Evolutionary conservation across 2,888 invertebrate genomes (phyloP).

Genomic region (Aphodius sticticus): DNA sequence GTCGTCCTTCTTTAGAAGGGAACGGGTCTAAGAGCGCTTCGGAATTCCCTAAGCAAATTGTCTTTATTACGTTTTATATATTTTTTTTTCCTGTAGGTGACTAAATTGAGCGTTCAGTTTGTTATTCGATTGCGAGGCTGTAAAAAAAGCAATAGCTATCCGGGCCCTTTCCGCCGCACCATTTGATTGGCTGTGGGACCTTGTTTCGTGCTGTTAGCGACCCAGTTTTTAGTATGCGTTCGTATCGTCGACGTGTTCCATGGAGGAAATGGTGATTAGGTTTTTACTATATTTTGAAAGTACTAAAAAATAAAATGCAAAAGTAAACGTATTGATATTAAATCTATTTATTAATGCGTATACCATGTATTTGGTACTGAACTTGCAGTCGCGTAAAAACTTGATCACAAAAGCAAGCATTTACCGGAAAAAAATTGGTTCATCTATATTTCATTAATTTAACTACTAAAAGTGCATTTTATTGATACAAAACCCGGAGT

Average conservation of each 20-base stretch:
- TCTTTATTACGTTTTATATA: constrained; percentile 15
- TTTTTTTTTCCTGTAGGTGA: constrained; percentile 17
- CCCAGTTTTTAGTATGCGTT: neutral
- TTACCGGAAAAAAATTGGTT: no score
- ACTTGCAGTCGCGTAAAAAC: no score
- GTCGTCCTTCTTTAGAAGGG: neutral
- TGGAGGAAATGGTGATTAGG: neutral
- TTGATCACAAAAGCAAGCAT: no score
- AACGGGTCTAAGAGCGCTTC: constrained; percentile 7
- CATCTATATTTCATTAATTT: no score
- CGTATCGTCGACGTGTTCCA: neutral
- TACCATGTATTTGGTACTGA: no score
- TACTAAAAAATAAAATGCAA: no score
- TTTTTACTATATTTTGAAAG: no score
- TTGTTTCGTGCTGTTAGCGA: neutral
- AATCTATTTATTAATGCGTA: no score
- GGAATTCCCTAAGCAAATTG: constrained; percentile 21
- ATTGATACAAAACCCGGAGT: no score
- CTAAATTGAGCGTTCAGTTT: constrained; percentile 18
- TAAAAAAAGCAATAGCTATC: neutral
- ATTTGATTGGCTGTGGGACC: neutral
- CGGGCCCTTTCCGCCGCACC: neutral
- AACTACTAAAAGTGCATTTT: no score
- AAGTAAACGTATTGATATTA: no score
- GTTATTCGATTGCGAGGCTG: neutral